Evolutionary conservation across 2,888 invertebrate genomes (phyloP), one percentile per base, ranked within the genome.

Genomic region (Dicroscelio sp.): DNA sequence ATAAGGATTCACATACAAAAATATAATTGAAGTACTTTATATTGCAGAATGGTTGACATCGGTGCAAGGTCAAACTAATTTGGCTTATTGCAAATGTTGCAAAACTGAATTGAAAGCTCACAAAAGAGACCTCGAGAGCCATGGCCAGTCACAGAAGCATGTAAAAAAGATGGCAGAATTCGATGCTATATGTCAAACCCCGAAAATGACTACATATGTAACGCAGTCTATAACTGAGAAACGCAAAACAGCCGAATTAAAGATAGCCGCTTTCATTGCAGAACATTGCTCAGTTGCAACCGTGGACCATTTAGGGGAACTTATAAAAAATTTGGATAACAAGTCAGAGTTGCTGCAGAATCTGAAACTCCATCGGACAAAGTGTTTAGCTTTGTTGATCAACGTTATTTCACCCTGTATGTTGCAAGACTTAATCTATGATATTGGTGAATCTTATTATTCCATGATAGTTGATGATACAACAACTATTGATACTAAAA

Each of bases 331-430:
- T 25, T 71, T 94, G 6, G 94, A 94, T 83, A 69, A 88, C 0
- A 88, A 78, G 30, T 94, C 93, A 55, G 92, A 92, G 65, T 86
- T 93, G 30, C 55, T 95, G 8, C 91, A 92, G 25, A 93, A 93
- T n/a, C 27, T 92, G 75, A 95, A 94, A 89, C 58, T 94, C 20
- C 93, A 94, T 69, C 90, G 92, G 0, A 94, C 94, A 25, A 94
- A 94, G n/a, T 95, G 95, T 82, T 90, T 94, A 0, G 94, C 94
- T 93, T 27, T 95, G 30, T 95, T 96, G 69, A 94, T 95, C 92
- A 96, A 96, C 92, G 94, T 95, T 8, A 92, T 95, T 60, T 90
- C 90, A 8, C 95, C 95, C 80, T 94, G 90, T 20, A 93, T 96
- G 91, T 83, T 95, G 2, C 38, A 94, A 82, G 94, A 90, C 35